Percentiles rank a stretch among this genome's conserved stretches.
Conservation (phyloP, 2,797 vertebrate genomes). For the Xyrichtys novacula region DNA sequence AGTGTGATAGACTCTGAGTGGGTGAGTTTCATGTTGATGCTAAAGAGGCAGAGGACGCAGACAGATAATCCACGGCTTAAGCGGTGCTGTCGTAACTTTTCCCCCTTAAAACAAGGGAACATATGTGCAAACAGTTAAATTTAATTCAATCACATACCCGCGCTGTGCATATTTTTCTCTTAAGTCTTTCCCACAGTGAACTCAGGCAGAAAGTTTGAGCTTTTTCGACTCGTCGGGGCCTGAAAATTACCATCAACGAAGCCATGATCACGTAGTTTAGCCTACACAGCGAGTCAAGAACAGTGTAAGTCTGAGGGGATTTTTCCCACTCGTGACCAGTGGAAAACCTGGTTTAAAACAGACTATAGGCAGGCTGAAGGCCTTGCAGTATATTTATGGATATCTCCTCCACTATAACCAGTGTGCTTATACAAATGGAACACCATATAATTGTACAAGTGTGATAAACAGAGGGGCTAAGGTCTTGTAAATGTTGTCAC, state of each 20-base stretch:
- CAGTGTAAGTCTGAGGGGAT: slow-evolving; percentile 15
- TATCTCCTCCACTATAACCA: slow-evolving; percentile 54
- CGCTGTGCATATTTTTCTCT: slow-evolving; percentile 50
- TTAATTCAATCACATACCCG: slow-evolving; percentile 72
- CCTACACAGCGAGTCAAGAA: slow-evolving; percentile 32
- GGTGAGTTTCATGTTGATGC: slow-evolving; percentile 79
- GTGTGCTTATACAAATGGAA: slow-evolving; percentile 61
- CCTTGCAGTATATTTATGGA: slow-evolving; percentile 49
- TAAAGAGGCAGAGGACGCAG: slow-evolving; percentile 80
- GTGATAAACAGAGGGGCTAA: slow-evolving; percentile 67
- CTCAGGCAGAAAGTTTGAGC: slow-evolving; percentile 50
- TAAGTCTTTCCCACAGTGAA: slow-evolving; percentile 58
- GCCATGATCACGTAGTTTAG: slow-evolving; percentile 26
- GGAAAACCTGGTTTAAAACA: slow-evolving; percentile 22
- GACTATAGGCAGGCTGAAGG: slow-evolving; percentile 20
- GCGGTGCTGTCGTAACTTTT: slow-evolving; percentile 74
- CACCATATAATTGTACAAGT: slow-evolving; percentile 78
- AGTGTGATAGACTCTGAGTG: slow-evolving; percentile 84
- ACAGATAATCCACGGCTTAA: slow-evolving; percentile 83
- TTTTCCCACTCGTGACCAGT: slow-evolving; percentile 34
- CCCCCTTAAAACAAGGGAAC: slow-evolving; percentile 78
- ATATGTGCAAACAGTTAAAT: slow-evolving; percentile 80
- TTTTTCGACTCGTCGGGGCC: slow-evolving; percentile 38
- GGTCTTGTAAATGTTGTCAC: slow-evolving; percentile 73
- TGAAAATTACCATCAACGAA: slow-evolving; percentile 24